Conservation (phyloP, 2,113 vertebrate species). For the Microcebus tavaratra region DNA sequence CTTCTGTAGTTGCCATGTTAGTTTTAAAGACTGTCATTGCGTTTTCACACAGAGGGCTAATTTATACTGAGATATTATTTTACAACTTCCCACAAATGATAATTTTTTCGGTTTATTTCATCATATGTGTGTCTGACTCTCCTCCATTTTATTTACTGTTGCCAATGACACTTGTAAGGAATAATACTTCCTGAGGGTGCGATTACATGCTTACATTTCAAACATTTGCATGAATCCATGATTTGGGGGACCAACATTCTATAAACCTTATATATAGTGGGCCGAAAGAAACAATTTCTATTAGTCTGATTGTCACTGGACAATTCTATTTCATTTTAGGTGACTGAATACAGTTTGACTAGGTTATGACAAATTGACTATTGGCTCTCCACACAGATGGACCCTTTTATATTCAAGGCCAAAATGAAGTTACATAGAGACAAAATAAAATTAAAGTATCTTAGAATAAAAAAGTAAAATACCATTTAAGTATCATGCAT, state of each 20-base stretch:
- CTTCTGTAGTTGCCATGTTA: neutral
- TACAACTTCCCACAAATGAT: neutral
- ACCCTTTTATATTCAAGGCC: neutral
- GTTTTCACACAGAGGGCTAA: neutral
- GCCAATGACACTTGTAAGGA: neutral
- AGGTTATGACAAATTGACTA: neutral
- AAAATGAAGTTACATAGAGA: neutral
- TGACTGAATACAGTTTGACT: neutral
- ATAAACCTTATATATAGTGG: neutral
- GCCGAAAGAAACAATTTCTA: neutral
- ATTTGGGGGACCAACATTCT: neutral
- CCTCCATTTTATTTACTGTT: neutral
- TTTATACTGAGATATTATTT: neutral
- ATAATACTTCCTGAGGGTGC: neutral
- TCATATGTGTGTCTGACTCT: neutral
- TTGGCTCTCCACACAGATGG: neutral
- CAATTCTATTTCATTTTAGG: neutral
- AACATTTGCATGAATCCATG: neutral
- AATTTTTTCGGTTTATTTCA: neutral
- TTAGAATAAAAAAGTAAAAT: conserved; percentile 1
- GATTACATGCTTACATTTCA: neutral
- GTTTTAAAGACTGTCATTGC: neutral
- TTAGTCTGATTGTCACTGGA: neutral
- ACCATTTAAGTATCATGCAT: neutral
- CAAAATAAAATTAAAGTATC: neutral